Conservation (phyloP, 1,140 invertebrate genomes). For the Neodiprion pinetum region DNA sequence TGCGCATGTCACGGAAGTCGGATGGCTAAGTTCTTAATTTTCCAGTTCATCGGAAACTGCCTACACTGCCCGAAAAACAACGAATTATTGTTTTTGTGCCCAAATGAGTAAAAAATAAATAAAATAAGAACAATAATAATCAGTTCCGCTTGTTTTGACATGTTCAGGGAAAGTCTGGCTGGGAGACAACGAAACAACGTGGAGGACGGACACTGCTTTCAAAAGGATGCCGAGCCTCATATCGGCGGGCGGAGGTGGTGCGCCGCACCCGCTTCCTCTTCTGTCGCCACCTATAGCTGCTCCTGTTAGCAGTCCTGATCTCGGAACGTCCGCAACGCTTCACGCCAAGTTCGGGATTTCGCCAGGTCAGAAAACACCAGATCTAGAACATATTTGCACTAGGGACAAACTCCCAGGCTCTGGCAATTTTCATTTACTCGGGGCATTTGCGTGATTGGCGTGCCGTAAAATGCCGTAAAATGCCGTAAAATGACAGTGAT, state of each 20-base stretch:
- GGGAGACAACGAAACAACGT: slow-evolving; percentile 54
- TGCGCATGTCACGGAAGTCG: no score
- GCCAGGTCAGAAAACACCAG: slow-evolving; percentile 44
- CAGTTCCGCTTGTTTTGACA: background rate
- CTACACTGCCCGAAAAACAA: no score
- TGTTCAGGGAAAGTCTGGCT: slow-evolving; percentile 57
- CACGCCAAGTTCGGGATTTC: slow-evolving; percentile 55
- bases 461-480: no score
- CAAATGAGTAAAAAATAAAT: slow-evolving; percentile 14
- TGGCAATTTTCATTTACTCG: no score
- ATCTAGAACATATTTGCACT: background rate
- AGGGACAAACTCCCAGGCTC: no score
- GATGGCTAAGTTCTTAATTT: no score
- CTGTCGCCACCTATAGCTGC: slow-evolving; percentile 54
- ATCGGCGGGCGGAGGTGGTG: slow-evolving; percentile 46
- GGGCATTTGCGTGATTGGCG: no score
- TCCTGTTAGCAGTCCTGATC: slow-evolving; percentile 53
- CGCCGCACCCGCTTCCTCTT: slow-evolving; percentile 54
- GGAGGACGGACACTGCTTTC: slow-evolving; percentile 55
- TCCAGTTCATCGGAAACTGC: no score
- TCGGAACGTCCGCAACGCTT: slow-evolving; percentile 50
- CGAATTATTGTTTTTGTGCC: slow-evolving; percentile 12
- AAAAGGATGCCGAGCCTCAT: slow-evolving; percentile 53
- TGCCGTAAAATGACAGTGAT: no score
- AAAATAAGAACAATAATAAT: background rate